A percentile compares a stretch with the other conserved stretches of the same genome.
These are phyloP conservation scores for Glaucomys volans DNA, from an alignment of 2,113 vertebrate genomes.

Conservation along the genomic window DNA sequence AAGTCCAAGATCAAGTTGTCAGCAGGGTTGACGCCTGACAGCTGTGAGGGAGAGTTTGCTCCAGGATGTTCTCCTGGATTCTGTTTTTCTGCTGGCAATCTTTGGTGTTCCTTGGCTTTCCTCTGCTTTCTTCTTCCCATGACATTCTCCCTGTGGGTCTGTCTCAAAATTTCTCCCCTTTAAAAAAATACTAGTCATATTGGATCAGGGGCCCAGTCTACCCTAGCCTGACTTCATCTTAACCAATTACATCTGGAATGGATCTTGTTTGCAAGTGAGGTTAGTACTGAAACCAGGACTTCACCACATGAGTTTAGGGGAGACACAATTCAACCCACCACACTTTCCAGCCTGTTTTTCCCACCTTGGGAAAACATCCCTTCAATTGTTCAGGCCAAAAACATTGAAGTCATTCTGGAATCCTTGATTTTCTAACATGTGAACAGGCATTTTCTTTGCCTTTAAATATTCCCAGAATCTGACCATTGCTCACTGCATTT, in stretches of 20 bases:
- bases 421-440: background rate
- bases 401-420: background rate
- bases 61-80: background rate
- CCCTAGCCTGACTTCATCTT: background rate
- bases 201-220: background rate
- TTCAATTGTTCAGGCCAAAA: background rate
- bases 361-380: background rate
- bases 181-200: background rate
- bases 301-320: background rate
- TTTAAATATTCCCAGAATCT: background rate
- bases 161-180: background rate
- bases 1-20: background rate
- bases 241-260: background rate
- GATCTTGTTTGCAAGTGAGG: background rate
- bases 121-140: background rate
- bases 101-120: background rate
- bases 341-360: background rate
- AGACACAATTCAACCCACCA: background rate
- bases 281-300: background rate
- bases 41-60: background rate
- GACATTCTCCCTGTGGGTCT: background rate
- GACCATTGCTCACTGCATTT: background rate
- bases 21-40: background rate
- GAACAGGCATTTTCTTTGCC: background rate
- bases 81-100: background rate